Conservation (phyloP, 2,797 vertebrate species). For the Enteromius paludinosus region DNA sequence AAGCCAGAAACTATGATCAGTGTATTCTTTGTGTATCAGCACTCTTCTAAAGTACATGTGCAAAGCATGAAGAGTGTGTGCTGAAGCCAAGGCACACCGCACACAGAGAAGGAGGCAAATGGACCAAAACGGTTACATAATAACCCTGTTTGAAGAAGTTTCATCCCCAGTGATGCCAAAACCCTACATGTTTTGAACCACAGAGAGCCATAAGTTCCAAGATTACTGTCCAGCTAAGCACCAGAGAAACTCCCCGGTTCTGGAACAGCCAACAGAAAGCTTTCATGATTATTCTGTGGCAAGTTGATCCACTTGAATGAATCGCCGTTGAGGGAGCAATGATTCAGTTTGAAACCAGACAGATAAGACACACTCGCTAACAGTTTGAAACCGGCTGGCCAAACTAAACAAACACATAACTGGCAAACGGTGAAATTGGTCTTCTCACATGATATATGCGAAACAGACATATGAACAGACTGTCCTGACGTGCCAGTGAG, state of each 20-base stretch:
- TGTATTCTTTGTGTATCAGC: background rate
- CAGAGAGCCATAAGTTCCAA: slow-evolving; percentile 50
- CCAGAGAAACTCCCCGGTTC: slow-evolving; percentile 24
- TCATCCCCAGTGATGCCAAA: slow-evolving; percentile 42
- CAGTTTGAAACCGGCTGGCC: slow-evolving; percentile 50
- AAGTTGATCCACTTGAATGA: slow-evolving; percentile 48
- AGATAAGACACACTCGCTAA: slow-evolving; percentile 45
- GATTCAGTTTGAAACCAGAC: slow-evolving; percentile 52
- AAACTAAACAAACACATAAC: slow-evolving; percentile 57
- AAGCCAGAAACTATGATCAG: background rate
- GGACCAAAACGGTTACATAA: slow-evolving; percentile 42
- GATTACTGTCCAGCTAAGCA: slow-evolving; percentile 43
- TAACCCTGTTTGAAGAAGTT: slow-evolving; percentile 47
- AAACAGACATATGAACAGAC: slow-evolving; percentile 33
- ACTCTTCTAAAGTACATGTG: background rate
- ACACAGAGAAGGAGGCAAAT: slow-evolving; percentile 33
- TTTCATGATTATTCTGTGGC: slow-evolving; percentile 42
- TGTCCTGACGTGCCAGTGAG: slow-evolving; percentile 15
- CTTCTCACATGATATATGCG: slow-evolving; percentile 33
- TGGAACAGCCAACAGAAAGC: slow-evolving; percentile 26
- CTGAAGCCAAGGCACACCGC: background rate
- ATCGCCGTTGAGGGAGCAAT: slow-evolving; percentile 53
- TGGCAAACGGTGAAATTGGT: slow-evolving; percentile 34
- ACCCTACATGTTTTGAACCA: slow-evolving; percentile 44
- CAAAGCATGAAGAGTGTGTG: background rate